Percentiles rank a stretch among this genome's conserved stretches.
These are phyloP conservation scores for Boloria selene DNA, from an alignment of 2,888 invertebrate species.

Conservation along the genomic window DNA sequence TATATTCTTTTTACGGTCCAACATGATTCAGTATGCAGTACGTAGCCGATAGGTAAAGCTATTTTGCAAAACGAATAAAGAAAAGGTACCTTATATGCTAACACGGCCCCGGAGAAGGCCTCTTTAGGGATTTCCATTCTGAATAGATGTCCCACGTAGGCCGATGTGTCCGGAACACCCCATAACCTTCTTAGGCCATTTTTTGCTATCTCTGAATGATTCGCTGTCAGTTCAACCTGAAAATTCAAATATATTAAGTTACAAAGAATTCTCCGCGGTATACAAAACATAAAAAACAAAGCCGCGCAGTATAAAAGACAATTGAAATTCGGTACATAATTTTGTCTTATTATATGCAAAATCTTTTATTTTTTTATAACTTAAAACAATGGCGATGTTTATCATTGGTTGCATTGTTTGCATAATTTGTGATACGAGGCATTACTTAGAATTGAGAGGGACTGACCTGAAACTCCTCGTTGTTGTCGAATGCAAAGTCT, in stretches of 20 bases:
- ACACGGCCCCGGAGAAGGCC: constrained; percentile 85
- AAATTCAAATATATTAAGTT: constrained; percentile 38
- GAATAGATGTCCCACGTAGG: constrained; percentile 88
- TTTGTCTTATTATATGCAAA: constrained; percentile 27
- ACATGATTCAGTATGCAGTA: background rate
- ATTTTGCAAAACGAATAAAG: constrained; percentile 14
- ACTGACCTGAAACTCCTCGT: constrained; percentile 74
- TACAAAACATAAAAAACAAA: background rate
- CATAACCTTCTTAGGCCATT: constrained; percentile 79
- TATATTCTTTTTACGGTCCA: no score
- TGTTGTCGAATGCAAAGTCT: constrained; percentile 78
- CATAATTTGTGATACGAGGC: constrained; percentile 13
- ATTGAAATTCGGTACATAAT: constrained; percentile 29
- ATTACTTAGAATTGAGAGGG: constrained; percentile 20
- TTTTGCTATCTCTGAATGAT: constrained; percentile 75
- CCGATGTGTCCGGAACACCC: constrained; percentile 85
- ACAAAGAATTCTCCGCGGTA: constrained; percentile 1
- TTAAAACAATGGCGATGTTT: constrained; percentile 20
- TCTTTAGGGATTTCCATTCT: constrained; percentile 87
- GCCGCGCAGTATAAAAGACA: constrained; percentile 10
- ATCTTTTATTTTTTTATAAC: constrained; percentile 12
- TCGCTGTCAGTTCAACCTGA: constrained; percentile 73
- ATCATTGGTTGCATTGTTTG: constrained; percentile 25
- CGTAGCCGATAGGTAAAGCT: background rate
- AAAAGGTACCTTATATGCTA: constrained; percentile 85